Percentiles rank a stretch among this genome's conserved stretches.
Conservation (phyloP, 2,888 invertebrate genomes). For the Volucella zonaria region DNA sequence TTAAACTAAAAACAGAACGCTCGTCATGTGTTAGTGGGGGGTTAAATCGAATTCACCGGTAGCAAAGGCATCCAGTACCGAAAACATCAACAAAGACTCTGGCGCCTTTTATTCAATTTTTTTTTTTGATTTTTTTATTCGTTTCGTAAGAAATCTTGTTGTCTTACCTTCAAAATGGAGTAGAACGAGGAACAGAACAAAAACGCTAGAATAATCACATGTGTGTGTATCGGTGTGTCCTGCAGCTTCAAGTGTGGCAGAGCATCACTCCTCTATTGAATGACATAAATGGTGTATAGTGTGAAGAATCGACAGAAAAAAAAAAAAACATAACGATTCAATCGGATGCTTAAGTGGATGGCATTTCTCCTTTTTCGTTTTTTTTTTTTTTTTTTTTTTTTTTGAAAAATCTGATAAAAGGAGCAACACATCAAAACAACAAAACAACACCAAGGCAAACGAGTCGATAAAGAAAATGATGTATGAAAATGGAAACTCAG, state of each 20-base stretch:
- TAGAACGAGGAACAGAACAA: not conserved
- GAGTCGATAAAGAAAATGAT: conserved; percentile 56
- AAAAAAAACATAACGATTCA: conserved; percentile 24
- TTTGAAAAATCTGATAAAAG: conserved; percentile 1
- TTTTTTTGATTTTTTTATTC: not conserved
- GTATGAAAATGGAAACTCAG: conserved; percentile 67
- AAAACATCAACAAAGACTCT: conserved; percentile 48
- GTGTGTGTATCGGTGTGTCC: conserved; percentile 28
- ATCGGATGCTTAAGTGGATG: conserved; percentile 42
- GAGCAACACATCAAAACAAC: not conserved
- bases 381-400: too few relatives aligned
- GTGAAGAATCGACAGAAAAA: conserved; percentile 45
- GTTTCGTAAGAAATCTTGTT: conserved; percentile 45
- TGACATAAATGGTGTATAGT: conserved; percentile 63
- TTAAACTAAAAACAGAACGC: conserved; percentile 19
- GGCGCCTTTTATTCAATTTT: not conserved
- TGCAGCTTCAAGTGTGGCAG: conserved; percentile 27
- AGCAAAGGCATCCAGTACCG: conserved; percentile 49
- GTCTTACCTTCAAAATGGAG: conserved; percentile 41
- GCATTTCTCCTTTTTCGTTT: not conserved
- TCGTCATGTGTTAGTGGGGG: conserved; percentile 1
- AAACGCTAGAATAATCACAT: conserved; percentile 1
- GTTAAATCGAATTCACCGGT: conserved; percentile 59
- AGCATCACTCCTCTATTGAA: conserved; percentile 60
- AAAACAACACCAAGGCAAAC: conserved; percentile 10